These are phyloP conservation scores for Sebastes cheni DNA, from an alignment of 2,797 vertebrate species.

Conservation along the genomic window DNA sequence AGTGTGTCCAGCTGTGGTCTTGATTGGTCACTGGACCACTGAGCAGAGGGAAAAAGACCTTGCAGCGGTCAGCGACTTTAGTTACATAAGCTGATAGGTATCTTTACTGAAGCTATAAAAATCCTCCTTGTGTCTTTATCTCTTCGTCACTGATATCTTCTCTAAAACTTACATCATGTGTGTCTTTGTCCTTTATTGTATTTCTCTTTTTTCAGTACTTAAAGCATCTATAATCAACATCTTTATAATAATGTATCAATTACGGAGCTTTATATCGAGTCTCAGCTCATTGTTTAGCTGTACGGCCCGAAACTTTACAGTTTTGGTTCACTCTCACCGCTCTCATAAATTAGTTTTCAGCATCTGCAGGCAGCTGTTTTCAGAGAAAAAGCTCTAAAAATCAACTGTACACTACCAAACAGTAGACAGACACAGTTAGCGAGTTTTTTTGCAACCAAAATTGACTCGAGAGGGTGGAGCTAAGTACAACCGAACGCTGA, in stretches of 20 bases:
- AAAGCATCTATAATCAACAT: rapidly evolving
- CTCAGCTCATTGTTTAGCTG: background rate
- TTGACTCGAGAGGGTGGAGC: too few species aligned
- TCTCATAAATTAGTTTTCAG: too few species aligned
- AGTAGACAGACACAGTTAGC: too few species aligned
- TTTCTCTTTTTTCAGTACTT: background rate
- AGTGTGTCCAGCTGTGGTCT: conserved; percentile 41
- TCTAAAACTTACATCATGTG: background rate
- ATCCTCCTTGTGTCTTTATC: conserved; percentile 21
- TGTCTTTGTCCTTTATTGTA: background rate
- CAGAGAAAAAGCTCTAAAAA: too few species aligned
- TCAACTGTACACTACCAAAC: too few species aligned
- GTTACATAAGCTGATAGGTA: conserved; percentile 46
- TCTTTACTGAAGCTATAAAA: conserved; percentile 48
- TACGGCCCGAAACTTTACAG: too few species aligned
- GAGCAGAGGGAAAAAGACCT: conserved; percentile 48
- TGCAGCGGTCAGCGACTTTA: conserved; percentile 61
- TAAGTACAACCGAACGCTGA: too few species aligned
- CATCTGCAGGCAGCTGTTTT: too few species aligned
- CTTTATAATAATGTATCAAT: background rate
- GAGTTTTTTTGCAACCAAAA: too few species aligned
- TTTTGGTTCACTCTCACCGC: background rate
- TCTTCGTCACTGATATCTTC: background rate
- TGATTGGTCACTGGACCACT: conserved; percentile 63
- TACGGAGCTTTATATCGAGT: background rate